phyloP scores from a whole-genome alignment of 2,797 vertebrate species.

The Epinephelus malabaricus region DNA sequence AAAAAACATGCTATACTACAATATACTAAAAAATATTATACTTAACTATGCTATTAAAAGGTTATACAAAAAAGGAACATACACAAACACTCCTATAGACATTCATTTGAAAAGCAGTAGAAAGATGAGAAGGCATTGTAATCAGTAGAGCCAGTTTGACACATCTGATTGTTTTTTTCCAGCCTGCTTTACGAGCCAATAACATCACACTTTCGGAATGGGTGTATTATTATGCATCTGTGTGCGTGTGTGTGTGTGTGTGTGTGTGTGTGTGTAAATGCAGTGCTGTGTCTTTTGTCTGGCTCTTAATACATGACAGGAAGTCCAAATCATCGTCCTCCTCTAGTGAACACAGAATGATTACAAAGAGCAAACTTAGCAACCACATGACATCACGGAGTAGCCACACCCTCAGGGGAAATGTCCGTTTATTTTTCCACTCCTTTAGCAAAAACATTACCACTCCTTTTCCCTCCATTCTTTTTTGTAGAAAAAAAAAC shows the following conservation, averaged over 20 bases:
- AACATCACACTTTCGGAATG: conserved; percentile 6
- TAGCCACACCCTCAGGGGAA: conserved; percentile 51
- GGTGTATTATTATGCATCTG: conserved; percentile 15
- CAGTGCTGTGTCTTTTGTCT: conserved; percentile 9
- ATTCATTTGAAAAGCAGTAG: neutral
- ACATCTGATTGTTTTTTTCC: conserved; percentile 15
- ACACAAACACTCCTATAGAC: conserved; percentile 1
- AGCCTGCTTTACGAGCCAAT: conserved; percentile 5
- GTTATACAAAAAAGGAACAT: neutral
- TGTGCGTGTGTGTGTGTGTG: neutral
- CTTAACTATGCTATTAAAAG: neutral
- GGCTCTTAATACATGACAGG: conserved; percentile 45
- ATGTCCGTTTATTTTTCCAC: conserved; percentile 54
- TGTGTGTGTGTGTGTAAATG: neutral
- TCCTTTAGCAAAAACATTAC: conserved; percentile 64
- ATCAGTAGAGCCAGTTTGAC: conserved; percentile 33
- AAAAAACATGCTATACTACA: too few species aligned
- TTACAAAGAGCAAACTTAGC: conserved; percentile 49
- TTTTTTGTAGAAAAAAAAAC: conserved; percentile 49
- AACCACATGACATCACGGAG: conserved; percentile 66
- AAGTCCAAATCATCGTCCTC: conserved; percentile 13
- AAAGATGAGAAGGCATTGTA: neutral
- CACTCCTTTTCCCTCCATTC: conserved; percentile 52
- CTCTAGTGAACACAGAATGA: conserved; percentile 28
- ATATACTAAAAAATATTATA: too few species aligned